phyloP scores from a whole-genome alignment of 2,888 invertebrate genomes.

The Elmis aenea region DNA sequence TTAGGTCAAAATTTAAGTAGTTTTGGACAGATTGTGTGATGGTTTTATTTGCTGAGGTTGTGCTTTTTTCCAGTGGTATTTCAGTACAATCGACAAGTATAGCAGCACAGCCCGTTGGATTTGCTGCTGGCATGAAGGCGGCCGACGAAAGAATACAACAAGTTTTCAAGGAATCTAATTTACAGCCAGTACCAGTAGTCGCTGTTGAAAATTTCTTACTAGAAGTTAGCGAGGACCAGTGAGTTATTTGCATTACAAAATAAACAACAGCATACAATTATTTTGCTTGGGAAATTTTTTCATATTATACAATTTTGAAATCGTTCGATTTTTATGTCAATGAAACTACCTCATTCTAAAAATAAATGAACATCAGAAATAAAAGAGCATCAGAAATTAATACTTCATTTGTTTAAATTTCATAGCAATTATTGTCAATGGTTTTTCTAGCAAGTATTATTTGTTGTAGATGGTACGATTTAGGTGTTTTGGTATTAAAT shows the following conservation, averaged over 20 bases:
- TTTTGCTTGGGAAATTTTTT: constrained; percentile 5
- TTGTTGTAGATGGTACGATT: constrained; percentile 69
- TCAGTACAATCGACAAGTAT: constrained; percentile 57
- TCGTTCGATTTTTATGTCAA: no score
- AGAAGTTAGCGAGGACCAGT: constrained; percentile 63
- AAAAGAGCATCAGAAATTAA: no score
- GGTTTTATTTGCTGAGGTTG: constrained; percentile 1
- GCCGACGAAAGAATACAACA: constrained; percentile 68
- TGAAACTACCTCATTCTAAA: no score
- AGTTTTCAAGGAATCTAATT: constrained; percentile 53
- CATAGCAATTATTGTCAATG: neutral
- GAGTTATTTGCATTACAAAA: constrained; percentile 21
- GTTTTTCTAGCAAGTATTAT: constrained; percentile 3
- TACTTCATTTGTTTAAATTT: no score
- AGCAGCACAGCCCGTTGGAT: constrained; percentile 74
- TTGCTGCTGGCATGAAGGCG: constrained; percentile 66
- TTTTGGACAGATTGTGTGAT: no score
- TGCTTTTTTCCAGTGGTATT: constrained; percentile 52
- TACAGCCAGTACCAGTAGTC: constrained; percentile 63
- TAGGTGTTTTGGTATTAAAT: constrained; percentile 64
- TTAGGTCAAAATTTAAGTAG: no score
- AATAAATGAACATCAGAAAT: no score
- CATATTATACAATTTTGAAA: no score
- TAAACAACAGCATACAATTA: neutral
- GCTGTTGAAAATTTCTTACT: constrained; percentile 73